Evolutionary conservation across 2,888 invertebrate genomes (phyloP).

Genomic region (Lithophane leautieri): DNA sequence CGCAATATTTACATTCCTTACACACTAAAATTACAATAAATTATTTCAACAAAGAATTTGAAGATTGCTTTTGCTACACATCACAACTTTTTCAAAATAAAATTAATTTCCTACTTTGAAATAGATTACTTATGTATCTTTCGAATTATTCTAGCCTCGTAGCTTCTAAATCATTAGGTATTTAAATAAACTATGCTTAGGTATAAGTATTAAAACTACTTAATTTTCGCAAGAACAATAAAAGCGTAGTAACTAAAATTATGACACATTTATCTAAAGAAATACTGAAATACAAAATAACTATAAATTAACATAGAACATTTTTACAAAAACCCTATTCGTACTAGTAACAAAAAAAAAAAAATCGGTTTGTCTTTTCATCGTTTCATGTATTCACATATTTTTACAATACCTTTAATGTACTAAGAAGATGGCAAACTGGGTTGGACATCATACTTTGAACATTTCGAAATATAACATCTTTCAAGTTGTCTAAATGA

Average conservation of each 20-base stretch:
- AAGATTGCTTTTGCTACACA: not conserved
- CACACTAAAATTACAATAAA: constrained; percentile 58
- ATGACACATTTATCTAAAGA: constrained; percentile 63
- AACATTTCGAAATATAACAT: not conserved
- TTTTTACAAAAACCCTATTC: constrained; percentile 6
- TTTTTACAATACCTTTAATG: not conserved
- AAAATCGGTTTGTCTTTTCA: not conserved
- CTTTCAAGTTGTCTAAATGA: not conserved
- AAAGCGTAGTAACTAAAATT: constrained; percentile 37
- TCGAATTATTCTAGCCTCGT: constrained; percentile 1
- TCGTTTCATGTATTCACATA: not conserved
- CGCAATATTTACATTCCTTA: constrained; percentile 65
- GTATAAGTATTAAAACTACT: constrained; percentile 1
- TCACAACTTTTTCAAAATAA: not conserved
- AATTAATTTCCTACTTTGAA: not conserved
- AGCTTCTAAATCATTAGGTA: constrained; percentile 9
- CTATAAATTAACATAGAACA: constrained; percentile 24
- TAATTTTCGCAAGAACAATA: not conserved
- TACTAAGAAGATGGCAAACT: not conserved
- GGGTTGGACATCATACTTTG: not conserved
- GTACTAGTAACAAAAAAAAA: not conserved
- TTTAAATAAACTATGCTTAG: constrained; percentile 14
- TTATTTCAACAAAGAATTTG: constrained; percentile 38
- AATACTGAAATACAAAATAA: constrained; percentile 53
- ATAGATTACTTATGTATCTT: constrained; percentile 10